phyloP scores from a whole-genome alignment of 2,113 vertebrate species.

The Sitta europaea region DNA sequence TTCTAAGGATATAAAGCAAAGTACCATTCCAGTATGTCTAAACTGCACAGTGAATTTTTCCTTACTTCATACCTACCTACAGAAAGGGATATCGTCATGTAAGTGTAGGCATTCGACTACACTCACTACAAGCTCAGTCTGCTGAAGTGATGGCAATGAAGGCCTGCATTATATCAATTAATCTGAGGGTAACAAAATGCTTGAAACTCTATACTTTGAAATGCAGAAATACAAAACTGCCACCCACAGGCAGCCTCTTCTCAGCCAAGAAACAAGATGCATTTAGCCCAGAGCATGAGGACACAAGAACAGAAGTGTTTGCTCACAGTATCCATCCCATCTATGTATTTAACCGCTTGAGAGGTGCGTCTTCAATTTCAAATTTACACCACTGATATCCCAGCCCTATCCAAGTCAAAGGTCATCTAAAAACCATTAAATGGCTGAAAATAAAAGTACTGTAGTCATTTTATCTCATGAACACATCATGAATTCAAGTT shows the following conservation, averaged over 20 bases:
- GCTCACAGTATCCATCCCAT: not conserved
- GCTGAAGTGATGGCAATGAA: not conserved
- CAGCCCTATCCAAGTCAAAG: not conserved
- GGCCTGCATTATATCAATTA: not conserved
- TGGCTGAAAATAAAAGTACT: slow-evolving; percentile 4
- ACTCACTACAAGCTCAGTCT: not conserved
- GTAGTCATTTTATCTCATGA: not conserved
- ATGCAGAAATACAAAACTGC: slow-evolving; percentile 25
- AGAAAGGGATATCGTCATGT: not conserved
- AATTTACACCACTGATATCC: not conserved
- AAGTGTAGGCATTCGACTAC: not conserved
- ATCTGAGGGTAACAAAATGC: not conserved
- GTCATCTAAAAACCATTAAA: not conserved
- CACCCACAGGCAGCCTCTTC: not conserved
- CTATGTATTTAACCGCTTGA: not conserved
- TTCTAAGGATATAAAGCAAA: slow-evolving; percentile 33
- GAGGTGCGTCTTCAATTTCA: not conserved
- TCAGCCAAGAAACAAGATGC: not conserved
- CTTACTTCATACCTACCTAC: not conserved
- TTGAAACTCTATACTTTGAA: not conserved
- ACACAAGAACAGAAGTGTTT: not conserved
- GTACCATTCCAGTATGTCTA: not conserved
- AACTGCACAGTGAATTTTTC: not conserved
- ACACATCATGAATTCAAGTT: not conserved
- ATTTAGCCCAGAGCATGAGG: not conserved